Percentiles rank a stretch among this genome's conserved stretches.
Evolutionary conservation across 2,113 vertebrate species (phyloP).

Genomic region (Oostethus manadensis): DNA sequence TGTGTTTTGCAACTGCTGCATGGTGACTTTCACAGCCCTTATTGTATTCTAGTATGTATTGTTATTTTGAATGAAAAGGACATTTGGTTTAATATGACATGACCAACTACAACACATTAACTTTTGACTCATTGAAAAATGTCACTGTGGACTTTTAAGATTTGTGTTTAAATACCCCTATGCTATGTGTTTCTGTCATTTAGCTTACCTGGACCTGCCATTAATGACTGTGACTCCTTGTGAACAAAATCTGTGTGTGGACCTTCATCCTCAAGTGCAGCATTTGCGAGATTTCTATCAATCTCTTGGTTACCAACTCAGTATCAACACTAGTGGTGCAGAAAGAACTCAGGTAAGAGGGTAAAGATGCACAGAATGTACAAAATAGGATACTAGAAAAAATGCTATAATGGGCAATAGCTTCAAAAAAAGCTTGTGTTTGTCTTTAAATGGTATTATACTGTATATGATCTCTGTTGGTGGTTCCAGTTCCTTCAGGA

Average conservation of each 20-base stretch:
- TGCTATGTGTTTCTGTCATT: neutral
- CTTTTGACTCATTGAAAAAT: neutral
- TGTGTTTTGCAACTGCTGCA: too few species aligned
- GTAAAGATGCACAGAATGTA: too few species aligned
- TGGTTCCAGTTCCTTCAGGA: constrained; percentile 5
- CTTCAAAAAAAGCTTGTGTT: neutral
- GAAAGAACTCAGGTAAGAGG: constrained; percentile 7
- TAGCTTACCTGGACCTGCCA: constrained; percentile 44
- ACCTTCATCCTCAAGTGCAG: constrained; percentile 21
- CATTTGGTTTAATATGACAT: neutral
- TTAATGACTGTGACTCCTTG: constrained; percentile 20
- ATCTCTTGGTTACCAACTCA: constrained; percentile 8
- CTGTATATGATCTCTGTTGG: neutral
- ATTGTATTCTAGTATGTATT: too few species aligned
- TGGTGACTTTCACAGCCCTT: too few species aligned
- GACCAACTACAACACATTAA: neutral
- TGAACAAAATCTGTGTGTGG: constrained; percentile 26
- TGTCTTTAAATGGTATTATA: neutral
- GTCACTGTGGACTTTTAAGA: neutral
- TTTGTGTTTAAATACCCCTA: neutral
- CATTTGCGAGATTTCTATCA: constrained; percentile 3
- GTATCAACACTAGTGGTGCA: neutral
- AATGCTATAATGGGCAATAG: neutral
- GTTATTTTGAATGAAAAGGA: too few species aligned
- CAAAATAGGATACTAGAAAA: neutral